phyloP scores from a whole-genome alignment of 2,797 vertebrate species.

The Perodicticus potto region DNA sequence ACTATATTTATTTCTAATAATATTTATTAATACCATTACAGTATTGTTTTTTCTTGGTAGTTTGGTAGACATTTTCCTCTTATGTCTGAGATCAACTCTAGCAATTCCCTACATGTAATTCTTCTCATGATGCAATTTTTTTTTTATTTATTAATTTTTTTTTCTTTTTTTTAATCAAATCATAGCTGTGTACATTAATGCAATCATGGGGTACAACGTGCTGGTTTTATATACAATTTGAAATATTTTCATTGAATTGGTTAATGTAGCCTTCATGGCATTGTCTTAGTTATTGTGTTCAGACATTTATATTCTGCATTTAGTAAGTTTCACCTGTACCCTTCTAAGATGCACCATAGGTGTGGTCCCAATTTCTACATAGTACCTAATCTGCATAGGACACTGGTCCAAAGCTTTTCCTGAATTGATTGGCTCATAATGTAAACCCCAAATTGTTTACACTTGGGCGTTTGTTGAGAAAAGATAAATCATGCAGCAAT shows the following conservation, averaged over 20 bases:
- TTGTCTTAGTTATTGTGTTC: too few species aligned
- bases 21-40: slow-evolving; percentile 68
- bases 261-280: too few species aligned
- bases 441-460: not conserved
- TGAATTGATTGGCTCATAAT: not conserved
- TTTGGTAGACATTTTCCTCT: slow-evolving; percentile 54
- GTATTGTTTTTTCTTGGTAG: slow-evolving; percentile 49
- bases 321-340: too few species aligned
- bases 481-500: not conserved
- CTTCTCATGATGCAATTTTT: not conserved
- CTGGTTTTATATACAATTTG: too few species aligned
- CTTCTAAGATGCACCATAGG: too few species aligned
- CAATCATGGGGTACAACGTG: too few species aligned
- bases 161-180: too few species aligned
- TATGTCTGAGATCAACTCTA: slow-evolving; percentile 67
- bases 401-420: not conserved
- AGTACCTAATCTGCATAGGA: not conserved
- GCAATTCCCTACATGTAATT: slow-evolving; percentile 71
- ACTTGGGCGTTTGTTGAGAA: not conserved
- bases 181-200: too few species aligned
- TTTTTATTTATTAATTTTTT: not conserved
- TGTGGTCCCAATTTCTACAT: not conserved
- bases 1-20: slow-evolving; percentile 40
- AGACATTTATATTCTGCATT: too few species aligned
- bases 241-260: too few species aligned